phyloP scores from a whole-genome alignment of 92 coral and sea anemone genomes.

The Porites evermanni region DNA sequence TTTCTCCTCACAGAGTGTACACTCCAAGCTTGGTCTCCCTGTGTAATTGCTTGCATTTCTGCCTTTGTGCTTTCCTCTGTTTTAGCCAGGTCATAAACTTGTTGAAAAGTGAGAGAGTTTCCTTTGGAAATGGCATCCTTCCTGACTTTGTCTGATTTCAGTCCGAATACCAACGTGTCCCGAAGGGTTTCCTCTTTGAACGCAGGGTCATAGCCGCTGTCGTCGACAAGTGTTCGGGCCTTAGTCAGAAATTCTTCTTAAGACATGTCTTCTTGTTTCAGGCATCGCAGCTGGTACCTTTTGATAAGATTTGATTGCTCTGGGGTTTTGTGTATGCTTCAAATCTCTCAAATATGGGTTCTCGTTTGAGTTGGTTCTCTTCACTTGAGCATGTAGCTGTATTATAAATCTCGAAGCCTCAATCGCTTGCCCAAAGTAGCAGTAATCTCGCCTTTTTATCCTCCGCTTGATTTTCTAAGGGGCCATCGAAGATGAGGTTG shows the following conservation, averaged over 20 bases:
- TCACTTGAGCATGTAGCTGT: conserved; percentile 52
- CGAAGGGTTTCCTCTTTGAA: conserved; percentile 57
- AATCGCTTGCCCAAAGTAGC: conserved; percentile 67
- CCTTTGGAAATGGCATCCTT: conserved; percentile 63
- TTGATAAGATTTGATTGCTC: conserved; percentile 41
- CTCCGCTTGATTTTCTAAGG: not conserved
- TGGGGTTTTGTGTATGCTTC: conserved; percentile 62
- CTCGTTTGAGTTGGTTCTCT: conserved; percentile 38
- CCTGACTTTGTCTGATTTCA: conserved; percentile 55
- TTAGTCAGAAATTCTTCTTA: conserved; percentile 71
- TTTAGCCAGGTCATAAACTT: conserved; percentile 65
- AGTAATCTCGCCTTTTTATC: conserved; percentile 12
- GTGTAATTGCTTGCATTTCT: conserved; percentile 32
- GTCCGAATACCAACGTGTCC: conserved; percentile 61
- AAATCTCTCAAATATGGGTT: conserved; percentile 44
- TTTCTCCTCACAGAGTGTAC: conserved; percentile 36
- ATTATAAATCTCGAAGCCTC: conserved; percentile 67
- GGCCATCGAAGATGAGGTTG: conserved; percentile 66
- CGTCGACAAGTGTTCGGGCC: conserved; percentile 54
- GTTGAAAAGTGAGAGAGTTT: conserved; percentile 54
- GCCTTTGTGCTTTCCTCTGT: conserved; percentile 63
- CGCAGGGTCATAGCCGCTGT: conserved; percentile 52
- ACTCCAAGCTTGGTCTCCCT: not conserved
- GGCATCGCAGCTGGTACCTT: conserved; percentile 54
- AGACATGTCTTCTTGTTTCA: conserved; percentile 63